Percentiles rank a stretch among this genome's conserved stretches.
Evolutionary conservation across 2,888 invertebrate genomes (phyloP).

Genomic region (Agrilus cyanescens): DNA sequence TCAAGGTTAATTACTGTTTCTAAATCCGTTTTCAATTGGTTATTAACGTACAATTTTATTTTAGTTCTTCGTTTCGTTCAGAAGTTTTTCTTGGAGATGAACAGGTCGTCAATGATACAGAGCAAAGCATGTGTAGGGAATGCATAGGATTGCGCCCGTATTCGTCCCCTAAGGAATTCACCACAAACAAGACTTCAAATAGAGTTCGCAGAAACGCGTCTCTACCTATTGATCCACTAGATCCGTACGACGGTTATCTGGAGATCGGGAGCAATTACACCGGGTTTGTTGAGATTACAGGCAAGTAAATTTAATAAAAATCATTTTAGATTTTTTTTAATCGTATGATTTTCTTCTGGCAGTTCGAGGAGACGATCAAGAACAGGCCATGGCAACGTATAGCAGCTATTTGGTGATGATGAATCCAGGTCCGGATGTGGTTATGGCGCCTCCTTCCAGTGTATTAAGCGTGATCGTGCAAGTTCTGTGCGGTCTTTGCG

Average conservation of each 20-base stretch:
- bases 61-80: slow-evolving; percentile 46
- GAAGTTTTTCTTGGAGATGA: slow-evolving; percentile 68
- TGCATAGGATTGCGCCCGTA: slow-evolving; percentile 41
- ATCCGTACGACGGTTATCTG: slow-evolving; percentile 59
- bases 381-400: slow-evolving; percentile 48
- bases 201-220: slow-evolving; percentile 26
- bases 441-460: slow-evolving; percentile 32
- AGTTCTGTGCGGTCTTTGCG: slow-evolving; percentile 52
- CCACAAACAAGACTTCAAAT: slow-evolving; percentile 9
- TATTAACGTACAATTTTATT: background rate
- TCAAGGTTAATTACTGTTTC: slow-evolving; percentile 41
- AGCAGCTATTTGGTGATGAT: slow-evolving; percentile 66
- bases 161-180: slow-evolving; percentile 25
- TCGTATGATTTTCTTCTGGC: slow-evolving; percentile 17
- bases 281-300: slow-evolving; percentile 71
- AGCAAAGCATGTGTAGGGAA: slow-evolving; percentile 34
- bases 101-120: slow-evolving; percentile 29
- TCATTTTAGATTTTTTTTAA: background rate
- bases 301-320: slow-evolving; percentile 37
- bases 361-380: slow-evolving; percentile 39
- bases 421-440: slow-evolving; percentile 51
- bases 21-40: background rate
- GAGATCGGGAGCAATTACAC: slow-evolving; percentile 73
- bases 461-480: slow-evolving; percentile 53
- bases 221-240: slow-evolving; percentile 28